Base-by-base conservation (phyloP, 2,113 vertebrate genomes). In the Cichladusa arquata region DNA sequence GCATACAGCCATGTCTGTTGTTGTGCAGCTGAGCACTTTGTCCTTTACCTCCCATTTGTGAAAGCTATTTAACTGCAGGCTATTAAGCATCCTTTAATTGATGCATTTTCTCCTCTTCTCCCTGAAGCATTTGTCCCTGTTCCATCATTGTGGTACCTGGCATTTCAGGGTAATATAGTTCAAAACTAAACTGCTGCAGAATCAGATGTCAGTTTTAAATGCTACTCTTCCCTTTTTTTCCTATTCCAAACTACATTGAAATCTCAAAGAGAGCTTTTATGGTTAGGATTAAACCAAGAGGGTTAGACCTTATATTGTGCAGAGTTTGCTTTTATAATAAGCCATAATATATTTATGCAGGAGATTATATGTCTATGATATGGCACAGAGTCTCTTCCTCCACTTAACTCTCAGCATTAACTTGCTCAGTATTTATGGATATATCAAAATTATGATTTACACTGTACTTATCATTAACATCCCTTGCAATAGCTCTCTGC, bases 41-140 rank as follows among this genome's bases (percentile, higher is more conserved):
- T 90, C 85, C 81, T 93, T 60, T 66, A 81, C 81, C 79, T 90
- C 71, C 82, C 86, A 5, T 93, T 96, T 94, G 69, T 88, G 79
- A 88, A 80, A 88, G 58, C 81, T 82, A 38, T 88, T 87, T 79
- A 93, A 62, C 70, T 94, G 78, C 83, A 85, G 84, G 70, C 61
- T 87, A 24, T 96, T 96, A 96, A 85, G 44, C 82, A 70, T 91
- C 53, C 65, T 81, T 79, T 93, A 85, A 90, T 81, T 96, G 87
- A 79, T 84, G n/a, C 53, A 62, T 93, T 66, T 92, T 89, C 74
- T 77, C 8, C 47, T 86, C 48, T 45, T 89, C n/a, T 96, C 90
- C 78, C 76, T 87, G 28, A 88, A 94, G 90, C 9, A 1, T 74
- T 96, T 90, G 12, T 92, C 74, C 57, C 73, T 73, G 3, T 51